phyloP scores from a whole-genome alignment of 1,140 invertebrate species.

The Saccostrea cuccullata region DNA sequence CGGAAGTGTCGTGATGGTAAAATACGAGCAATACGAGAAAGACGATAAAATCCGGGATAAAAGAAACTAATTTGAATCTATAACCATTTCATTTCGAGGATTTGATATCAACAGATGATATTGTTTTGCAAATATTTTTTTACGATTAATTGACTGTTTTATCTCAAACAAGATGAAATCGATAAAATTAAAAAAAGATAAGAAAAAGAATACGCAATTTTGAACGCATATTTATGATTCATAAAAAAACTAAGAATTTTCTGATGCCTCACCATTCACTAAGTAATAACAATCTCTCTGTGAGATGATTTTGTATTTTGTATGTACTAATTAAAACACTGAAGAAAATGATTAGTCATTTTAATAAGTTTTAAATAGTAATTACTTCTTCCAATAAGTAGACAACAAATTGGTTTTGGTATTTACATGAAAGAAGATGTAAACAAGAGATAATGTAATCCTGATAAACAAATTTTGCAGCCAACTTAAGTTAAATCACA shows the following conservation, averaged over 20 bases:
- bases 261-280: no score
- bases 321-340: no score
- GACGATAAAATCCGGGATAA: neutral
- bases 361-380: no score
- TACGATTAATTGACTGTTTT: neutral
- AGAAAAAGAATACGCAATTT: no score
- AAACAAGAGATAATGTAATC: neutral
- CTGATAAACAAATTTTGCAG: slow-evolving; percentile 22
- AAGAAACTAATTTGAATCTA: neutral
- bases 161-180: neutral
- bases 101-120: neutral
- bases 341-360: no score
- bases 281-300: no score
- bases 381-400: no score
- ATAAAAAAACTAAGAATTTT: no score
- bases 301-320: no score
- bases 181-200: neutral
- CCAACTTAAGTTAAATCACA: neutral
- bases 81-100: neutral
- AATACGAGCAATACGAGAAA: slow-evolving; percentile 1
- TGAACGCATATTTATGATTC: no score
- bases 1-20: neutral
- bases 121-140: neutral
- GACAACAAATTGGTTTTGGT: no score
- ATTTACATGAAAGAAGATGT: neutral